These are phyloP conservation scores for Tychaedon coryphoeus DNA, from an alignment of 2,113 vertebrate species.

Conservation along the genomic window DNA sequence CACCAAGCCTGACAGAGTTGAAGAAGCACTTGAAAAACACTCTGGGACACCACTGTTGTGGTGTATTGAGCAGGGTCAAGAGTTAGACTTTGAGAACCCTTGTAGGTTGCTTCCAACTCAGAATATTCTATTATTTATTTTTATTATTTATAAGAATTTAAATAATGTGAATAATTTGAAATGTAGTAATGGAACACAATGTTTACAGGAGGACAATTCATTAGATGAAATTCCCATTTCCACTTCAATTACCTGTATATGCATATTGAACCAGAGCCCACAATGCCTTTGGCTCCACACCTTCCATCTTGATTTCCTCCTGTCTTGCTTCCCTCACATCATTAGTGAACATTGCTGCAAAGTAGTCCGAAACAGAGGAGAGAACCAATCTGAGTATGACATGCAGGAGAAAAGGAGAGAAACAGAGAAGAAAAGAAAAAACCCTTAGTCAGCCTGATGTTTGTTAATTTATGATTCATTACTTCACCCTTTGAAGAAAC, in stretches of 20 bases:
- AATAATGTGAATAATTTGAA: background rate
- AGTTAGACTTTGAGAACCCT: background rate
- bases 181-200: background rate
- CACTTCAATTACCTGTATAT: conserved; percentile 83
- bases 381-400: conserved; percentile 84
- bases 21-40: background rate
- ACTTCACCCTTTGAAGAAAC: conserved; percentile 25
- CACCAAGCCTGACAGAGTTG: background rate
- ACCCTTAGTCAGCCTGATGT: background rate
- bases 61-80: background rate
- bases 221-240: background rate
- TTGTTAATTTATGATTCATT: conserved; percentile 41
- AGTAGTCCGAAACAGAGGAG: conserved; percentile 98
- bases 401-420: background rate
- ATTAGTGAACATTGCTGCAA: conserved; percentile 98
- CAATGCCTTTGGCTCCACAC: conserved; percentile 93
- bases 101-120: background rate
- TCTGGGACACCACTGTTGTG: background rate
- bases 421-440: background rate
- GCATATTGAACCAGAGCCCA: conserved; percentile 97
- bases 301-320: conserved; percentile 98
- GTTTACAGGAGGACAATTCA: background rate
- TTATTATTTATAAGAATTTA: background rate
- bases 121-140: background rate
- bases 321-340: conserved; percentile 96